A percentile compares a stretch with the other conserved stretches of the same genome.
Conservation (phyloP, 2,113 vertebrate species). For the Tachysurus vachellii region DNA sequence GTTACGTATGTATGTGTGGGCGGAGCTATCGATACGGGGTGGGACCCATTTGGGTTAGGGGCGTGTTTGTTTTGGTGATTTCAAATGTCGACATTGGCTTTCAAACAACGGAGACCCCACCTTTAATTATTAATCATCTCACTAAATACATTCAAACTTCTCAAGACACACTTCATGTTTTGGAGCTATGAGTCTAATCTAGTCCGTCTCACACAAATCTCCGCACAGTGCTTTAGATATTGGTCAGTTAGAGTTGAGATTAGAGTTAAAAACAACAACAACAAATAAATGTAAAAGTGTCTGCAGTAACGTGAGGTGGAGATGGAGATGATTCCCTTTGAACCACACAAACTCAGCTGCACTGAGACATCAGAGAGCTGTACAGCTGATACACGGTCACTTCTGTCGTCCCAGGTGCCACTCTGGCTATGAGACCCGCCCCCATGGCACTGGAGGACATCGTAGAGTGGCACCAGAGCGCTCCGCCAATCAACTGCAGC, state of each 20-base stretch:
- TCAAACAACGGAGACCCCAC: too few species aligned
- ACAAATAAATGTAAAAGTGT: neutral
- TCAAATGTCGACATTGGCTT: too few species aligned
- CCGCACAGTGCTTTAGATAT: neutral
- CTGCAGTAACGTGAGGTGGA: neutral
- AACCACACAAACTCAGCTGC: neutral
- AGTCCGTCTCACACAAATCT: neutral
- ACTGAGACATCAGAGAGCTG: neutral
- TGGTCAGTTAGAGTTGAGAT: neutral
- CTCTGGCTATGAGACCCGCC: constrained; percentile 91
- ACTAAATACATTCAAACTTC: neutral
- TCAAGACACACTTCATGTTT: neutral
- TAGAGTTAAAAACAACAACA: neutral
- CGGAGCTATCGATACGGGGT: too few species aligned
- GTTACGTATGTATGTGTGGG: too few species aligned
- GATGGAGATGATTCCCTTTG: neutral
- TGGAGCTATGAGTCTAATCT: neutral
- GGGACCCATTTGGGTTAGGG: too few species aligned
- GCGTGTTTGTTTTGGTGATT: too few species aligned
- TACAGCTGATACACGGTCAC: neutral
- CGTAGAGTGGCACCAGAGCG: constrained; percentile 92
- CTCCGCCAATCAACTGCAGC: constrained; percentile 84
- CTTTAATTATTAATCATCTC: too few species aligned
- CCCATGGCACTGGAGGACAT: constrained; percentile 88
- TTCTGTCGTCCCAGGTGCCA: constrained; percentile 79